phyloP scores from a whole-genome alignment of 2,113 vertebrate species.

The Thermophis baileyi region DNA sequence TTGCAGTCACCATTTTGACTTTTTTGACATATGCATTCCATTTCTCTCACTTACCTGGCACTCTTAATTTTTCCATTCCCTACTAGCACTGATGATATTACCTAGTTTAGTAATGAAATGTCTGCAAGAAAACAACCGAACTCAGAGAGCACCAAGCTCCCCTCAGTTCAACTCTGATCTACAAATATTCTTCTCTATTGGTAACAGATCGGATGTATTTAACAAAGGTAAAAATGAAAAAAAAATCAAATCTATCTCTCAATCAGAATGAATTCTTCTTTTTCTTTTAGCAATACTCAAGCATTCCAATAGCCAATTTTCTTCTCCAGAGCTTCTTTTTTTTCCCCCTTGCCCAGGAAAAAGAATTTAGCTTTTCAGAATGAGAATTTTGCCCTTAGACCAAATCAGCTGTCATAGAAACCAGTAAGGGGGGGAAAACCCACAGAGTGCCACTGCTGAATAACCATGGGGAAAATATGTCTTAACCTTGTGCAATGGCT shows the following conservation, averaged over 20 bases:
- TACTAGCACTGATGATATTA: background rate
- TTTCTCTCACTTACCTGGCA: background rate
- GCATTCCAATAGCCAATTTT: background rate
- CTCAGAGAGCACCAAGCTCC: background rate
- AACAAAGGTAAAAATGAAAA: background rate
- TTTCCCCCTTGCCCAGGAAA: background rate
- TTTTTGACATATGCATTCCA: background rate
- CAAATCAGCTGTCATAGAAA: background rate
- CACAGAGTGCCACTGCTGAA: background rate
- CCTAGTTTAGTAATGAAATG: background rate
- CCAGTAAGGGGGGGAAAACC: background rate
- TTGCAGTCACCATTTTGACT: background rate
- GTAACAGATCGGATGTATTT: background rate
- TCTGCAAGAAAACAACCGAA: background rate
- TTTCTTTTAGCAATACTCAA: background rate
- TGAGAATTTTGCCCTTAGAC: background rate
- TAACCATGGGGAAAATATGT: background rate
- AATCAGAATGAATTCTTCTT: background rate
- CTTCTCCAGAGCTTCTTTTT: background rate
- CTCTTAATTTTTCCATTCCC: background rate
- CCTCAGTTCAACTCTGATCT: background rate
- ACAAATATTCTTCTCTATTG: background rate
- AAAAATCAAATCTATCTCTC: background rate
- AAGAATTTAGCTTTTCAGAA: background rate
- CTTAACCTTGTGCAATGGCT: background rate